phyloP scores from a whole-genome alignment of 2,888 invertebrate genomes.

The Apomyelois bistriatella region DNA sequence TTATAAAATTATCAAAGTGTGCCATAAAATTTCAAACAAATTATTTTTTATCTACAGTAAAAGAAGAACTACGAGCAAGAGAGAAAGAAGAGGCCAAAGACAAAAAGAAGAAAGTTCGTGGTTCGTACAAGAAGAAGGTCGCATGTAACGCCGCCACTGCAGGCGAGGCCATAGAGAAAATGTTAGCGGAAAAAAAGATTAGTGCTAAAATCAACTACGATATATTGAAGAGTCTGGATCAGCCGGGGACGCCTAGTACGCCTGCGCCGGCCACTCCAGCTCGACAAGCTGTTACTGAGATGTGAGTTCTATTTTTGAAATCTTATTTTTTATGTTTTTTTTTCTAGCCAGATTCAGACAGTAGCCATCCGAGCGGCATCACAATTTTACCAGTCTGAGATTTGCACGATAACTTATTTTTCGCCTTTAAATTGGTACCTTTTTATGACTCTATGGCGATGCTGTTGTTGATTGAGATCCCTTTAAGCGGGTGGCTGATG shows the following conservation, averaged over 20 bases:
- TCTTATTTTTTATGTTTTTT: no score
- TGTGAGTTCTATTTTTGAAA: not conserved
- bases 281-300: not conserved
- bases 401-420: no score
- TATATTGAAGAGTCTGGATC: constrained; percentile 90
- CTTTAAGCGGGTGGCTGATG: no score
- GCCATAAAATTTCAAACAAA: not conserved
- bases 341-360: no score
- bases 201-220: constrained; percentile 99
- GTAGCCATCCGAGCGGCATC: no score
- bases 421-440: no score
- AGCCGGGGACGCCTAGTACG: constrained; percentile 47
- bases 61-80: constrained; percentile 88
- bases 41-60: constrained; percentile 75
- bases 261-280: constrained; percentile 22
- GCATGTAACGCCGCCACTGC: constrained; percentile 83
- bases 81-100: constrained; percentile 94
- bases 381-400: no score
- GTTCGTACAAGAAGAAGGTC: constrained; percentile 81
- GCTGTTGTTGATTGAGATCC: no score
- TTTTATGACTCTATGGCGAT: no score
- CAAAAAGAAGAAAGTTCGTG: constrained; percentile 87
- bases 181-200: constrained; percentile 95
- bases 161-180: constrained; percentile 97
- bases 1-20: no score